Conservation (phyloP, 1,140 invertebrate genomes). For the Drosophila burlai region DNA sequence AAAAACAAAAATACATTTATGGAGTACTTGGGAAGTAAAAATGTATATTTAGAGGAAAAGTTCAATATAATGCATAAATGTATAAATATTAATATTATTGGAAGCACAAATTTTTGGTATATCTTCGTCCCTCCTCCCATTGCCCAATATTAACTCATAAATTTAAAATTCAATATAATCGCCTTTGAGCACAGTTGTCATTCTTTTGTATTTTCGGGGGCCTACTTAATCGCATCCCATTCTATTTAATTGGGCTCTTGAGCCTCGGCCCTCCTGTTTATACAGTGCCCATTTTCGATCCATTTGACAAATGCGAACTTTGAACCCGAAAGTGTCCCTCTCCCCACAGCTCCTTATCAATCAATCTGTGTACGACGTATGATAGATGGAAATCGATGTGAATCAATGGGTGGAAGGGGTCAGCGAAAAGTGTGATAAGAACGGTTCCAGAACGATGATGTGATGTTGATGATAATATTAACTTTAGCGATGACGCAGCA, state of each 20-base stretch:
- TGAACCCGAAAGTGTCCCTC: slow-evolving; percentile 28
- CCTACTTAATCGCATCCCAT: slow-evolving; percentile 17
- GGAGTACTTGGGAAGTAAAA: too few species aligned
- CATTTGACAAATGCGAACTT: slow-evolving; percentile 52
- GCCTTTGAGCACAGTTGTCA: background rate
- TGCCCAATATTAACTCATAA: background rate
- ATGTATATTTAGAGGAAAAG: too few species aligned
- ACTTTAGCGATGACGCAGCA: slow-evolving; percentile 58
- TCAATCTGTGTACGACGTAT: slow-evolving; percentile 36
- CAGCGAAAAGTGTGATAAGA: slow-evolving; percentile 39
- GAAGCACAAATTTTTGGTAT: background rate
- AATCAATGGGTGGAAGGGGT: slow-evolving; percentile 47
- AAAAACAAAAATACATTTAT: background rate
- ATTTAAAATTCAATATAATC: slow-evolving; percentile 23
- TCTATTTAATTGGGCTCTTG: slow-evolving; percentile 24
- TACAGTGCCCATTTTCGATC: slow-evolving; percentile 36
- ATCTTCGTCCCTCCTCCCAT: background rate
- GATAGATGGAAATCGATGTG: slow-evolving; percentile 42
- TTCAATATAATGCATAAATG: too few species aligned
- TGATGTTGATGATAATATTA: slow-evolving; percentile 18
- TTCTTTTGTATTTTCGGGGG: slow-evolving; percentile 3
- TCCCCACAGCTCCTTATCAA: slow-evolving; percentile 24
- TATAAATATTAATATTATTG: too few species aligned
- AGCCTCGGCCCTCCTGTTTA: slow-evolving; percentile 18
- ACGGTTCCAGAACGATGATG: slow-evolving; percentile 22